Percentiles rank a stretch among this genome's conserved stretches.
These are phyloP conservation scores for Puma concolor DNA, from an alignment of 2,113 vertebrate genomes.

Conservation along the genomic window DNA sequence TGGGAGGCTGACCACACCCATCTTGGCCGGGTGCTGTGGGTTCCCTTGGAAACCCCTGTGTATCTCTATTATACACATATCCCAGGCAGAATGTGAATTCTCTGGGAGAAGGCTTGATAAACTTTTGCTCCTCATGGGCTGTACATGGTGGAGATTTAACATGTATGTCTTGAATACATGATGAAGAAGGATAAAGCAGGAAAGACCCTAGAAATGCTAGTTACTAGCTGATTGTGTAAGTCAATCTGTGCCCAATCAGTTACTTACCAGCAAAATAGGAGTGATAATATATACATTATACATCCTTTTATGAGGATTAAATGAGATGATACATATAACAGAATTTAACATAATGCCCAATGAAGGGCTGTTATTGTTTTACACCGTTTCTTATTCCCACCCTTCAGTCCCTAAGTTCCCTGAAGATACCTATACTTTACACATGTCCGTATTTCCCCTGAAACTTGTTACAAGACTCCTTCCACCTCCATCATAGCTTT, in stretches of 20 bases:
- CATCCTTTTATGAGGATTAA: background rate
- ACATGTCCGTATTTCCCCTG: background rate
- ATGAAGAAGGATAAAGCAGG: background rate
- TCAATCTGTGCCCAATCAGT: background rate
- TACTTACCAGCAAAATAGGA: background rate
- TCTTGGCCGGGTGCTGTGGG: accelerated
- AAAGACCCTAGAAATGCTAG: background rate
- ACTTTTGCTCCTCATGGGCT: background rate
- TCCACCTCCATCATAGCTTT: accelerated
- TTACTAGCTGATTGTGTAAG: background rate
- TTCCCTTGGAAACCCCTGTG: background rate
- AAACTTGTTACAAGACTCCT: background rate
- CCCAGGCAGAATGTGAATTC: background rate
- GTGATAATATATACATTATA: background rate
- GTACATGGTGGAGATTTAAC: background rate
- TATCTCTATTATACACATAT: background rate
- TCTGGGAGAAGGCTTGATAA: background rate
- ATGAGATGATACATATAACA: background rate
- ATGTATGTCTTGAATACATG: background rate
- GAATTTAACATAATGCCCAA: background rate
- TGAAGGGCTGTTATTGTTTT: background rate
- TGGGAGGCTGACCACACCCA: background rate
- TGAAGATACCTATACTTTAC: background rate
- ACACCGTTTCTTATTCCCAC: background rate
- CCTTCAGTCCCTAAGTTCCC: background rate